These are phyloP conservation scores for Sinocyclocheilus grahami DNA, from an alignment of 2,113 vertebrate genomes.

Conservation along the genomic window DNA sequence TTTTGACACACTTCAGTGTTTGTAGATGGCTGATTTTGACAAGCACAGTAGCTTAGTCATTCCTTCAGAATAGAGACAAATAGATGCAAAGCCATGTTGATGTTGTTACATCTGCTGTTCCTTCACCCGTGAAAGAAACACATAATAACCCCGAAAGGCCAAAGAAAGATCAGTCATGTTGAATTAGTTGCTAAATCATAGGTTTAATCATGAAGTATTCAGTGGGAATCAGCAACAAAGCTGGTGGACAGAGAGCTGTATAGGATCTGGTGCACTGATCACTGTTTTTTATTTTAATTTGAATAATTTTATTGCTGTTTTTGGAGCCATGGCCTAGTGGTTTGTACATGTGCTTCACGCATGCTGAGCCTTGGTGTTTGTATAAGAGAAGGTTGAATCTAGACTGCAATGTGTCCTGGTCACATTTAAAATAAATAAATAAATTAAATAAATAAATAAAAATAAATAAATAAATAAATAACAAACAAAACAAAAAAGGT, in stretches of 20 bases:
- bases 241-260: too few species aligned
- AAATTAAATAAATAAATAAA: too few species aligned
- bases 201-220: slow-evolving; percentile 35
- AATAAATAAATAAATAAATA: too few species aligned
- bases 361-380: not conserved
- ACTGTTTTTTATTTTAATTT: not conserved
- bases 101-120: slow-evolving; percentile 11
- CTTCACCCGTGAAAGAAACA: not conserved
- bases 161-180: not conserved
- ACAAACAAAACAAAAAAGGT: too few species aligned
- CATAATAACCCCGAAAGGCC: not conserved
- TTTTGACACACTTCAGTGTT: slow-evolving; percentile 35
- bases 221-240: not conserved
- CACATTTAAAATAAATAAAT: too few species aligned
- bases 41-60: slow-evolving; percentile 28
- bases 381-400: not conserved
- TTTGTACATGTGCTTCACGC: not conserved
- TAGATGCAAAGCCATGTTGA: slow-evolving; percentile 13
- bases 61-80: slow-evolving; percentile 5
- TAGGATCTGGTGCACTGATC: too few species aligned
- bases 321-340: not conserved
- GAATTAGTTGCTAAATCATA: slow-evolving; percentile 11
- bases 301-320: not conserved
- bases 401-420: too few species aligned
- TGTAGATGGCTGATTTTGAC: slow-evolving; percentile 31